These are phyloP conservation scores for Camponotus vicinus DNA, from an alignment of 1,140 invertebrate genomes.

Conservation along the genomic window DNA sequence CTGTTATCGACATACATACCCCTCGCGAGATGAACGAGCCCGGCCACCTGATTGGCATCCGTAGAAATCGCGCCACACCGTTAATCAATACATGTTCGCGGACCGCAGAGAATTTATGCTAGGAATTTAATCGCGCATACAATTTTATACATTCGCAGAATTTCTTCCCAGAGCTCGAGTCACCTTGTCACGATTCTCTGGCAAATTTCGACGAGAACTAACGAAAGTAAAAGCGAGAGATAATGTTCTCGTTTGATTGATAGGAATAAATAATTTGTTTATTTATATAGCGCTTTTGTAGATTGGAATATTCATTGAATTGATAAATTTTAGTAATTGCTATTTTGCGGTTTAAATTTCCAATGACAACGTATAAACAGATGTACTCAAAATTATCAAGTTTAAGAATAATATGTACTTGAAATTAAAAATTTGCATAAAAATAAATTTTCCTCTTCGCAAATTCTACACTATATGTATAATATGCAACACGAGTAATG, in stretches of 20 bases:
- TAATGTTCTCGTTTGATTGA: background rate
- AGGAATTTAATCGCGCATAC: slow-evolving; percentile 24
- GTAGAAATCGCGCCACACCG: slow-evolving; percentile 20
- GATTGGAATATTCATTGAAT: background rate
- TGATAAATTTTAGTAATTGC: no score
- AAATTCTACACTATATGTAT: background rate
- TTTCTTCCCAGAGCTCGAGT: background rate
- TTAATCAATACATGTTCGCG: slow-evolving; percentile 33
- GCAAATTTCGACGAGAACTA: background rate
- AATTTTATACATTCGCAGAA: background rate
- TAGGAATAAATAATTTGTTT: background rate
- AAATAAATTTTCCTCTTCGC: background rate
- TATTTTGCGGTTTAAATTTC: background rate
- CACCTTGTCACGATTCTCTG: background rate
- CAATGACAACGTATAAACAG: background rate
- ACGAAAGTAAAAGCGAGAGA: background rate
- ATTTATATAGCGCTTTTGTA: background rate
- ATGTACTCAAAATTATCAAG: background rate
- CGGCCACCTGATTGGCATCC: slow-evolving; percentile 36
- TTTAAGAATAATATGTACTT: background rate
- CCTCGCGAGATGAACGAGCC: slow-evolving; percentile 27
- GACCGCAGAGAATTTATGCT: background rate
- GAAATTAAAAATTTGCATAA: no score
- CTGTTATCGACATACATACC: slow-evolving; percentile 36
- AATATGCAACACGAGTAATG: background rate